Conservation (phyloP, 2,888 invertebrate genomes). For the Ctenicera cuprea region DNA sequence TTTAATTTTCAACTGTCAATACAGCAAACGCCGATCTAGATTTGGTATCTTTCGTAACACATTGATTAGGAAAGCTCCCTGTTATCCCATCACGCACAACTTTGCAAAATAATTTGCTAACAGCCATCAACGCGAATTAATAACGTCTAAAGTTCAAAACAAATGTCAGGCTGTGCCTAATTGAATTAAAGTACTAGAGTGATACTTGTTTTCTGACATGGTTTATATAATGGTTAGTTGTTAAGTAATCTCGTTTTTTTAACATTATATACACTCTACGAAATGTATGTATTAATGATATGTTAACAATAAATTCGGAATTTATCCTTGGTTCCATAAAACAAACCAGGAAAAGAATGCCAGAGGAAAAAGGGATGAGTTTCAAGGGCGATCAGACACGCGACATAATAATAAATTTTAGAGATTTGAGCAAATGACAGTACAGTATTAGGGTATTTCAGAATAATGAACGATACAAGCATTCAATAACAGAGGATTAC, state of each 20-base stretch:
- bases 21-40: background rate
- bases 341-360: conserved; percentile 2
- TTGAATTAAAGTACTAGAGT: conserved; percentile 4
- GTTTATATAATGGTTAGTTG: conserved; percentile 2
- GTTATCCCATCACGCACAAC: conserved; percentile 2
- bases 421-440: conserved; percentile 45
- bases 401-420: conserved; percentile 22
- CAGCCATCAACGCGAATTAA: conserved; percentile 32
- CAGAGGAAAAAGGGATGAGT: conserved; percentile 1
- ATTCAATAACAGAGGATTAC: conserved; percentile 30
- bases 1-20: conserved; percentile 27
- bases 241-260: conserved; percentile 16
- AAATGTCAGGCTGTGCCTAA: conserved; percentile 10
- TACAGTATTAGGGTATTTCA: conserved; percentile 21
- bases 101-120: conserved; percentile 29
- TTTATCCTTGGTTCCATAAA: conserved; percentile 50
- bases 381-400: background rate
- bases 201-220: conserved; percentile 9
- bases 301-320: conserved; percentile 69
- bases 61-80: conserved; percentile 2
- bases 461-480: conserved; percentile 26
- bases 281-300: conserved; percentile 63
- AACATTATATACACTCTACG: conserved; percentile 45
- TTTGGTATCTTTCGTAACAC: background rate
- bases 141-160: conserved; percentile 15